Evolutionary conservation across 1,140 invertebrate genomes (phyloP), one percentile per base, ranked within the genome.

Genomic region (Ceratina japonica): DNA sequence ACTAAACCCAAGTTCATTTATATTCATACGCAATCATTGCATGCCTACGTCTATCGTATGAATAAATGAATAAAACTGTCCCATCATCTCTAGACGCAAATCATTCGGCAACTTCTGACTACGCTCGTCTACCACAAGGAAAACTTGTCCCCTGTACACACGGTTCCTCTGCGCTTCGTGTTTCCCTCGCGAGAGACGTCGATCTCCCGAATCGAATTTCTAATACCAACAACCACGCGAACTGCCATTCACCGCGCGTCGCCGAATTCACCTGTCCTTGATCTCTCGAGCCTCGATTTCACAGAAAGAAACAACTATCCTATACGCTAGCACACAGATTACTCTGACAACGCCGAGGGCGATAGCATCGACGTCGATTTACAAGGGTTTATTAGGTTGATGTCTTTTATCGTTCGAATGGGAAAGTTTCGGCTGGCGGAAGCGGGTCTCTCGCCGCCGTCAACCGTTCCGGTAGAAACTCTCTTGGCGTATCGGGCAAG

Each of bases 311-410:
- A 73, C 71, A 52, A 24, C 4, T 44, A 59, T 27, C 12, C 10
- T 31, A n/a, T 0, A 27, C 52, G 51, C 49, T 31, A 31, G 27
- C 27, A 31, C 27, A 31, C 27, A 58, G 3, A 2, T 15, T 10
- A 16, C 10, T 20, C 22, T 16, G 10, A 37, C 73, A 20, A 58
- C 31, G 73, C 10, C 37, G 10, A 44, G 10, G 37, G 5, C 31
- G 54, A 59, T 75, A 44, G 5, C 3, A 44, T 44, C 37, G 37
- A 44, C 24, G 54, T n/a, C 37, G 65, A 37, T 69, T 69, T 69
- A 59, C 65, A 69, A 69, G 27, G 74, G 64, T 76, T 59, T 68
- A 76, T 76, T 65, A 59, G 59, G 68, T 76, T 63, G 64, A 31
- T 22, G 64, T 76, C 56, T 56, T 76, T 76, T 76, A 76, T 37